A percentile compares a stretch with the other conserved stretches of the same genome.
phyloP scores from a whole-genome alignment of 1,140 invertebrate genomes.

The Calliopsis andreniformis region DNA sequence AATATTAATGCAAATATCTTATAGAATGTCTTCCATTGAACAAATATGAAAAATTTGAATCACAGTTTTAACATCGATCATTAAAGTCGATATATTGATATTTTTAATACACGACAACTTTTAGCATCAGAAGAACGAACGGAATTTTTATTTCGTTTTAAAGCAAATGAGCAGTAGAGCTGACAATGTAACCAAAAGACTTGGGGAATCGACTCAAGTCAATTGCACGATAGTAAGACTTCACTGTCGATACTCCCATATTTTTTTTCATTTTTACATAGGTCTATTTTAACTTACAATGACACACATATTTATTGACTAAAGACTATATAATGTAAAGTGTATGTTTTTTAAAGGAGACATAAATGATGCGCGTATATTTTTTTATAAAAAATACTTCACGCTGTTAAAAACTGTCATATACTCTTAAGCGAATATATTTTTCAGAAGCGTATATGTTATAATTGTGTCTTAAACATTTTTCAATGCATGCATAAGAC shows the following conservation, averaged over 20 bases:
- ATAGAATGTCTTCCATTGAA: slow-evolving; percentile 34
- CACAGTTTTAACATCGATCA: not conserved
- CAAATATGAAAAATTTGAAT: not conserved
- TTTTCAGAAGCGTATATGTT: not conserved
- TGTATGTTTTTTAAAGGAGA: not conserved
- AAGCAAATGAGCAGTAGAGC: not conserved
- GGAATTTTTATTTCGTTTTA: not conserved
- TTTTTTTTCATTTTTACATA: slow-evolving; percentile 22
- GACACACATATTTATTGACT: slow-evolving; percentile 29
- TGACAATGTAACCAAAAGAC: not conserved
- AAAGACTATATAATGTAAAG: slow-evolving; percentile 16
- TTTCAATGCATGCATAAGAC: slow-evolving; percentile 18
- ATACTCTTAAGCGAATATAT: slow-evolving; percentile 4
- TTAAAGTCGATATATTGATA: not conserved
- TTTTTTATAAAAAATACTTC: slow-evolving; percentile 27
- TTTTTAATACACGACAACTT: not conserved
- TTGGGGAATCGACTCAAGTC: slow-evolving; percentile 7
- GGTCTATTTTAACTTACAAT: slow-evolving; percentile 4
- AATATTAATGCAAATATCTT: slow-evolving; percentile 10
- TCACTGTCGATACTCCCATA: slow-evolving; percentile 9
- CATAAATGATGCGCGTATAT: not conserved
- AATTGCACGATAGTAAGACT: slow-evolving; percentile 13
- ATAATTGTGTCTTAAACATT: slow-evolving; percentile 12
- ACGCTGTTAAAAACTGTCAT: slow-evolving; percentile 1
- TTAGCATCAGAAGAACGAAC: not conserved